A percentile compares a stretch with the other conserved stretches of the same genome.
These are phyloP conservation scores for Ictalurus punctatus DNA, from an alignment of 2,113 vertebrate genomes.

Conservation along the genomic window DNA sequence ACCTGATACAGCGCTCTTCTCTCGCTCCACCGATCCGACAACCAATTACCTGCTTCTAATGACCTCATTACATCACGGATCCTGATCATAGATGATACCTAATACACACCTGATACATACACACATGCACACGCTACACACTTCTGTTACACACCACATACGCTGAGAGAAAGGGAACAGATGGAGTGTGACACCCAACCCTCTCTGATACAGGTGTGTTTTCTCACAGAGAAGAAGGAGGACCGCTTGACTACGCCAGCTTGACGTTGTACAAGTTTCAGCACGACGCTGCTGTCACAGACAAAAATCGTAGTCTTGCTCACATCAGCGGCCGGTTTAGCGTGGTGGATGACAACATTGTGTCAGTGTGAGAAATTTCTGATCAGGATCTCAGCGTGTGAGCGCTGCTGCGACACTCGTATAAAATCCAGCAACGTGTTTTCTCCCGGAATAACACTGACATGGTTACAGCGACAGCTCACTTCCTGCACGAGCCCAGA, in stretches of 20 bases:
- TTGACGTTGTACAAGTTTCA: neutral
- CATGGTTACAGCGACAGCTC: neutral
- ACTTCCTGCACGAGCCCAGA: neutral
- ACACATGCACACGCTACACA: conserved; percentile 24
- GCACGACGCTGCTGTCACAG: neutral
- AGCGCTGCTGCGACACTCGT: no score
- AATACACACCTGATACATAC: conserved; percentile 61
- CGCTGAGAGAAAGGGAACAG: conserved; percentile 52
- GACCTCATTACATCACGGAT: conserved; percentile 88
- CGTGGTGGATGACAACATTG: neutral
- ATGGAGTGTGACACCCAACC: conserved; percentile 47
- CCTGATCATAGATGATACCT: conserved; percentile 61
- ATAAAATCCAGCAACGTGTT: neutral
- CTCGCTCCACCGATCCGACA: conserved; percentile 79
- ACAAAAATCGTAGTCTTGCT: neutral
- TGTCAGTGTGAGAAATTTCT: neutral
- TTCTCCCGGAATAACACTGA: neutral
- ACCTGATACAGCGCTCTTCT: conserved; percentile 74
- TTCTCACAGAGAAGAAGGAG: neutral
- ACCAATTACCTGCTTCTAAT: conserved; percentile 87
- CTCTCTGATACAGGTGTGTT: conserved; percentile 6
- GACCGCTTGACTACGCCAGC: neutral
- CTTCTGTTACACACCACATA: conserved; percentile 60
- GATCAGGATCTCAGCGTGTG: neutral
- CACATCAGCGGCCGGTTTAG: neutral